These are phyloP conservation scores for Petrocephalus schoutedeni DNA, from an alignment of 2,797 vertebrate species.

Conservation along the genomic window DNA sequence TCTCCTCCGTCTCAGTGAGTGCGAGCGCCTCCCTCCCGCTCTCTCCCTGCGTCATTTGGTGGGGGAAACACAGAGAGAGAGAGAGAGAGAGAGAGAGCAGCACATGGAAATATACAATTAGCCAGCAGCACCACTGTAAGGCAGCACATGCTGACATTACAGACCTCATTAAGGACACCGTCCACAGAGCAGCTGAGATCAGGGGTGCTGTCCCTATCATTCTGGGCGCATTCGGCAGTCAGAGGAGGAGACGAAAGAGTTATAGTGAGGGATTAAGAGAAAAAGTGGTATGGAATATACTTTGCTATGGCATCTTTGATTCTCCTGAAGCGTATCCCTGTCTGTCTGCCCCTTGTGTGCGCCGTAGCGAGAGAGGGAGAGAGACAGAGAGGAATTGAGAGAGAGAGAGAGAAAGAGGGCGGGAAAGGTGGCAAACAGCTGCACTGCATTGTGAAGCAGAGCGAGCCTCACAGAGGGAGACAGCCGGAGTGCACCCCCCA, in stretches of 20 bases:
- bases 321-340: conserved; percentile 39
- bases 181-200: conserved; percentile 25
- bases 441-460: conserved; percentile 63
- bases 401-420: conserved; percentile 16
- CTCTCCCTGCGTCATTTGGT: conserved; percentile 40
- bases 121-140: conserved; percentile 7
- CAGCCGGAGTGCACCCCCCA: conserved; percentile 54
- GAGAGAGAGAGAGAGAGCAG: conserved; percentile 34
- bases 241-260: conserved; percentile 16
- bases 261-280: conserved; percentile 31
- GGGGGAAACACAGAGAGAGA: conserved; percentile 36
- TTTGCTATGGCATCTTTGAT: conserved; percentile 37
- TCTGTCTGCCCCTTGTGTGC: conserved; percentile 33
- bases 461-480: conserved; percentile 55
- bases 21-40: conserved; percentile 38
- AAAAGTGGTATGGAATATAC: conserved; percentile 46
- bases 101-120: conserved; percentile 39
- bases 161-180: conserved; percentile 22
- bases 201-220: background rate
- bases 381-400: conserved; percentile 19
- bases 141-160: background rate
- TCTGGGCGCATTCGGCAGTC: conserved; percentile 3
- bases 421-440: conserved; percentile 52
- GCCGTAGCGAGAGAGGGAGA: conserved; percentile 33
- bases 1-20: conserved; percentile 30